Evolutionary conservation across 2,888 invertebrate species (phyloP).

Genomic region (Troglohyphantes excavatus): DNA sequence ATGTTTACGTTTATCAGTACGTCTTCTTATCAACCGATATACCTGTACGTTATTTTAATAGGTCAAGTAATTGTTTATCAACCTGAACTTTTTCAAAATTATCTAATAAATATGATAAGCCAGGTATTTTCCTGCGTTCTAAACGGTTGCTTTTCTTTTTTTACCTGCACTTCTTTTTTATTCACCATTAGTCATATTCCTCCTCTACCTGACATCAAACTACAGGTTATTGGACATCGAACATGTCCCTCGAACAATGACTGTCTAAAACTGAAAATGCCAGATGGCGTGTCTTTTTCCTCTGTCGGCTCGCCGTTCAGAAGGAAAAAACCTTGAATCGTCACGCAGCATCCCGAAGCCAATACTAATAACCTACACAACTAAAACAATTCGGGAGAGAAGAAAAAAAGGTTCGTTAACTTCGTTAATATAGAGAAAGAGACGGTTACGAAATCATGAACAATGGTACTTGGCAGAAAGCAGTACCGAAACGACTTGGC

Average conservation of each 20-base stretch:
- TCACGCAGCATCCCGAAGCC: neutral
- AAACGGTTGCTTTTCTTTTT: too few species aligned
- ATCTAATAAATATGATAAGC: too few species aligned
- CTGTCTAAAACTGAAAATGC: neutral
- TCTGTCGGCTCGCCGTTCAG: neutral
- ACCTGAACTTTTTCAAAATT: too few species aligned
- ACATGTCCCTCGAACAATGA: neutral
- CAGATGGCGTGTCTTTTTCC: neutral
- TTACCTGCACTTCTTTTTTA: too few species aligned
- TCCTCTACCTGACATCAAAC: neutral
- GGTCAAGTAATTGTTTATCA: too few species aligned
- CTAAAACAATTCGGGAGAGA: neutral
- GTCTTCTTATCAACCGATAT: too few species aligned
- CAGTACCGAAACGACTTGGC: too few species aligned
- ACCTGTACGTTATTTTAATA: too few species aligned
- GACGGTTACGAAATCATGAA: conserved; percentile 57
- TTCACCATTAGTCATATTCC: too few species aligned
- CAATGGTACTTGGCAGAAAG: conserved; percentile 24
- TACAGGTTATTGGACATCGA: neutral
- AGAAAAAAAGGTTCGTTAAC: conserved; percentile 64
- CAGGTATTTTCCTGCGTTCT: too few species aligned
- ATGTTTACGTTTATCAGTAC: too few species aligned
- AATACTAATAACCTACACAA: neutral
- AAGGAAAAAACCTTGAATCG: conserved; percentile 61
- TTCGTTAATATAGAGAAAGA: conserved; percentile 9